Evolutionary conservation across 2,113 vertebrate species (phyloP).

Genomic region (Cichladusa arquata): DNA sequence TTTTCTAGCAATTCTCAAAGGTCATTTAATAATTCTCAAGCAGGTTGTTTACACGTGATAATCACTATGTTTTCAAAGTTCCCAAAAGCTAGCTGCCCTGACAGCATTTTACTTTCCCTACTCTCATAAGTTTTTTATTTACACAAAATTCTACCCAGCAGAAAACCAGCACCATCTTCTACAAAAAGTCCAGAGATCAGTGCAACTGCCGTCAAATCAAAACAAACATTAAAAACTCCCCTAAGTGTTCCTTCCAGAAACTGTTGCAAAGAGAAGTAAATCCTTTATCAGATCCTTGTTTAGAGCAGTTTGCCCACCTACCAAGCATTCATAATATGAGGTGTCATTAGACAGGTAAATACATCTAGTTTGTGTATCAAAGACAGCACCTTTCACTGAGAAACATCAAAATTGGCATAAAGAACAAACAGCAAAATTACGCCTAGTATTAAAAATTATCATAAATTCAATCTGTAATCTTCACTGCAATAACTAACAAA

Average conservation of each 20-base stretch:
- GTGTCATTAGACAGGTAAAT: background rate
- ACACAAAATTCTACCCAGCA: background rate
- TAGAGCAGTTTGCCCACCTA: background rate
- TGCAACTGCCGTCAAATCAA: background rate
- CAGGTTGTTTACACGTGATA: background rate
- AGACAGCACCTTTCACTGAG: background rate
- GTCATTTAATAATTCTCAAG: slow-evolving; percentile 1
- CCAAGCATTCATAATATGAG: background rate
- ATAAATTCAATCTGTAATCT: slow-evolving; percentile 13
- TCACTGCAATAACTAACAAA: background rate
- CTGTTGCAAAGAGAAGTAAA: background rate
- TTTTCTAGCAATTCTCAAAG: background rate
- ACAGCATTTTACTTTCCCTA: background rate
- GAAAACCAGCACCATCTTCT: background rate
- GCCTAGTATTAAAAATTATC: background rate
- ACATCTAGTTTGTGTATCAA: background rate
- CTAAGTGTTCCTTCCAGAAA: background rate
- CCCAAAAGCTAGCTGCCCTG: background rate
- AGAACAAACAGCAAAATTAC: slow-evolving; percentile 9
- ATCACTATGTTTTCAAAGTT: background rate
- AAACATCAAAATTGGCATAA: background rate
- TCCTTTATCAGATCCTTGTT: background rate
- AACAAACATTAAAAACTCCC: background rate
- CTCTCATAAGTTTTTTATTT: background rate
- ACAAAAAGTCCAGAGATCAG: background rate